Evolutionary conservation across 2,888 invertebrate species (phyloP), one percentile per base, ranked within the genome.

Genomic region (Polydrusus tereticollis): DNA sequence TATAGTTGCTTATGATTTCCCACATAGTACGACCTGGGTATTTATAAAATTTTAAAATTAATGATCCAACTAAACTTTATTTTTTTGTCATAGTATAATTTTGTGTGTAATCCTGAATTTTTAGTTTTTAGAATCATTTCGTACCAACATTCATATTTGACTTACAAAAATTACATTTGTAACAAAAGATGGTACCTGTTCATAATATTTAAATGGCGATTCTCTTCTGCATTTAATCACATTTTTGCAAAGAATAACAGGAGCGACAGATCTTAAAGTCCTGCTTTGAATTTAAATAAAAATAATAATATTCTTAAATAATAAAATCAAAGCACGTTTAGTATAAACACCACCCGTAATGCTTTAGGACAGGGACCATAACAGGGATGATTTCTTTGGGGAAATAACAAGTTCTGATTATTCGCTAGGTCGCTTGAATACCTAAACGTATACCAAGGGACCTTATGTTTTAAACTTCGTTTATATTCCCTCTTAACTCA

Each of bases 401-500:
- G 85, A 85, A 85, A 85, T 85, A 84, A 84, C 81, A 84, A 85
- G 80, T 85, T 85, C 82, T 83, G 84, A 84, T 85, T 84, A 84
- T 80, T 78, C 78, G 80, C 76, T 75, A 77, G 74, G 76, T 75
- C 74, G 73, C 78, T 81, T 80, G 82, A 82, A 83, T 83, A 81
- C 77, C 79, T 76, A 81, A 82, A 81, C 80, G 77, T 73, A 80
- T 77, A 80, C 23, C 62, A 78, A 75, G 79, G 81, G 80, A 80
- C 78, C 78, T 79, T 78, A 76, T 75, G 75, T 80, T 82, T 82
- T 81, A 82, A 82, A 55, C 52, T 29, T 55, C 52, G 52, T 18
- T 29, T 55, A 55, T 55, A 29, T 18, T 14, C 29, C 52, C 12
- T 55, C 18, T 52, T 26, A 29, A 16, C 16, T 33, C 14, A 55